These are phyloP conservation scores for Trichomycterus rosablanca DNA, from an alignment of 2,113 vertebrate genomes.

Conservation along the genomic window DNA sequence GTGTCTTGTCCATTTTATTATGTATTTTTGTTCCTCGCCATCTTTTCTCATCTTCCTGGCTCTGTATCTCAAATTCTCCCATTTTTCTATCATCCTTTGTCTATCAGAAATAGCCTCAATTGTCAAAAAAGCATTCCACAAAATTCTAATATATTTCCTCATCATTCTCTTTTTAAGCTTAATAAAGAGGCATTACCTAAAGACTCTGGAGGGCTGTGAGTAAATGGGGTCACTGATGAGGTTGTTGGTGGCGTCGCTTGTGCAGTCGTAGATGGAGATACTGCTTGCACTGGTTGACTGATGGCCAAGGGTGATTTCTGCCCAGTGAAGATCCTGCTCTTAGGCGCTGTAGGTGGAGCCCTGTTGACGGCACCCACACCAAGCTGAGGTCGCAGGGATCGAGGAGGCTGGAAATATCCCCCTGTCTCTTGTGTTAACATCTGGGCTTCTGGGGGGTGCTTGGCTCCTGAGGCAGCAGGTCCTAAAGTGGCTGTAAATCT, in stretches of 20 bases:
- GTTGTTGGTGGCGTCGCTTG: conserved; percentile 21
- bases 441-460: conserved; percentile 51
- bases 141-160: conserved; percentile 4
- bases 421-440: conserved; percentile 49
- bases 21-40: too few species aligned
- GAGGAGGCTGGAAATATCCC: conserved; percentile 78
- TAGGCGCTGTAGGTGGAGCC: conserved; percentile 63
- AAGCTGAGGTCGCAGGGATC: conserved; percentile 85
- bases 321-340: conserved; percentile 76
- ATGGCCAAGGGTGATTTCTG: conserved; percentile 74
- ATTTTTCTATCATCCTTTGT: too few species aligned
- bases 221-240: conserved; percentile 20
- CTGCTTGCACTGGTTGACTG: conserved; percentile 78
- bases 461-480: conserved; percentile 30
- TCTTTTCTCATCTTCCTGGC: too few species aligned
- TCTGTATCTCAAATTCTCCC: too few species aligned
- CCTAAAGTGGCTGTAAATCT: conserved; percentile 49
- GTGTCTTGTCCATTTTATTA: too few species aligned
- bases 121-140: background rate
- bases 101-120: too few species aligned
- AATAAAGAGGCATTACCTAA: conserved; percentile 15
- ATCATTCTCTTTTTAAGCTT: conserved; percentile 2
- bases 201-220: conserved; percentile 21
- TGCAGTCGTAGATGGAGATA: conserved; percentile 60
- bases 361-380: conserved; percentile 88